These are phyloP conservation scores for Lacanobia oleracea DNA, from an alignment of 2,888 invertebrate species.

Conservation along the genomic window DNA sequence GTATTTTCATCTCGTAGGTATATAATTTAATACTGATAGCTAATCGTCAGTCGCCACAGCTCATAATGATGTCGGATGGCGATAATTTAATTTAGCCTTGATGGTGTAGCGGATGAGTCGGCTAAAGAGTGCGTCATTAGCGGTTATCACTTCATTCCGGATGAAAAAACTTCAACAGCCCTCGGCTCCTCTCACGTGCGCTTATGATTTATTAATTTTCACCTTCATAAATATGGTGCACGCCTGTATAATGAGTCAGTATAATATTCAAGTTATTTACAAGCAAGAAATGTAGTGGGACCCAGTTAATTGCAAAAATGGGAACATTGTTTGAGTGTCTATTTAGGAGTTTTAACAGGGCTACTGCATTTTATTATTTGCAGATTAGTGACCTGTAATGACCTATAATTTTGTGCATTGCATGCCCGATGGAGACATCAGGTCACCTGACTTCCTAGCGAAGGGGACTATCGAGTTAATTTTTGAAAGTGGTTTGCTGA, in stretches of 20 bases:
- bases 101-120: conserved; percentile 82
- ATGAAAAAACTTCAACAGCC: conserved; percentile 90
- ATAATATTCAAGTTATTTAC: conserved; percentile 25
- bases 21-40: conserved; percentile 30
- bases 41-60: conserved; percentile 28
- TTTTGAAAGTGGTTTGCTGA: conserved; percentile 11
- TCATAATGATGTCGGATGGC: conserved; percentile 61
- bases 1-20: conserved; percentile 8
- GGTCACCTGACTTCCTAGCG: not conserved
- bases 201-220: conserved; percentile 90
- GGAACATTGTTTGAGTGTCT: not conserved
- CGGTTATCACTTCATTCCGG: conserved; percentile 91
- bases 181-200: conserved; percentile 85
- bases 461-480: not conserved
- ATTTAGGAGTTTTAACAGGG: not conserved
- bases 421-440: not conserved
- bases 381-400: not conserved
- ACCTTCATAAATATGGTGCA: conserved; percentile 86
- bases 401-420: not conserved
- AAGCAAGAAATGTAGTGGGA: not conserved
- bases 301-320: not conserved
- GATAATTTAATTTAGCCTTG: conserved; percentile 76
- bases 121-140: conserved; percentile 87
- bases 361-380: not conserved
- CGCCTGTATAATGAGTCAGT: conserved; percentile 70